Evolutionary conservation across 2,888 invertebrate genomes (phyloP).

Genomic region (Cheilosia variabilis): DNA sequence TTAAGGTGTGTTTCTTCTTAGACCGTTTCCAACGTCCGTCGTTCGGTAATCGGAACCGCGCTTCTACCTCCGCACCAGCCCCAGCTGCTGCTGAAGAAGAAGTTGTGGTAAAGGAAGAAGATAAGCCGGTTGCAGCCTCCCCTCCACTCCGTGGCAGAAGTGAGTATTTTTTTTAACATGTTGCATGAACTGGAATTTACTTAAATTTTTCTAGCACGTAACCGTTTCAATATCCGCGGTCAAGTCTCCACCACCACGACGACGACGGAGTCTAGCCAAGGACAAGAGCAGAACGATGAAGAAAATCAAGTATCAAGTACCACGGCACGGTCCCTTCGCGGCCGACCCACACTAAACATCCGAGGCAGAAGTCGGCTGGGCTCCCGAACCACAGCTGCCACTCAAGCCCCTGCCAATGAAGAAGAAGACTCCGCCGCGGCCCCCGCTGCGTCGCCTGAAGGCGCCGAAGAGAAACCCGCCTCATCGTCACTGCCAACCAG

Average conservation of each 20-base stretch:
- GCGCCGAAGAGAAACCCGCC: conserved; percentile 78
- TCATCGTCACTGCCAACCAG: conserved; percentile 77
- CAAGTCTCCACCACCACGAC: conserved; percentile 79
- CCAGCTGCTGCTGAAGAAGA: conserved; percentile 78
- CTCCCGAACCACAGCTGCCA: conserved; percentile 77
- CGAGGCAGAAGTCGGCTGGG: conserved; percentile 81
- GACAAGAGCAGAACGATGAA: conserved; percentile 72
- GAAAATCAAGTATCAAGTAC: conserved; percentile 79
- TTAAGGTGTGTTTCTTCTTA: conserved; percentile 53
- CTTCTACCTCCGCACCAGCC: conserved; percentile 77
- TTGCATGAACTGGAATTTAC: neutral
- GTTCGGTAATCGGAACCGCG: conserved; percentile 81
- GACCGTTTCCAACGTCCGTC: conserved; percentile 83
- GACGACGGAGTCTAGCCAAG: conserved; percentile 71
- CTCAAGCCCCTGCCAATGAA: conserved; percentile 79
- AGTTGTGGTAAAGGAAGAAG: conserved; percentile 79
- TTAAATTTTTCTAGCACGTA: conserved; percentile 79
- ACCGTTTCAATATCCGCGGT: conserved; percentile 83
- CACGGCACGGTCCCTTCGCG: conserved; percentile 80
- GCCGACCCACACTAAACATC: conserved; percentile 81
- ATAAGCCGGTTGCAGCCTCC: conserved; percentile 79
- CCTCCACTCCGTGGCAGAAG: conserved; percentile 80
- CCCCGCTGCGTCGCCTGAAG: conserved; percentile 72
- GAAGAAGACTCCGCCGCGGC: conserved; percentile 69
- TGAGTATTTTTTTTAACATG: conserved; percentile 76